A percentile compares a stretch with the other conserved stretches of the same genome.
phyloP scores from a whole-genome alignment of 2,797 vertebrate genomes.

The Chaetodon trifasciatus region DNA sequence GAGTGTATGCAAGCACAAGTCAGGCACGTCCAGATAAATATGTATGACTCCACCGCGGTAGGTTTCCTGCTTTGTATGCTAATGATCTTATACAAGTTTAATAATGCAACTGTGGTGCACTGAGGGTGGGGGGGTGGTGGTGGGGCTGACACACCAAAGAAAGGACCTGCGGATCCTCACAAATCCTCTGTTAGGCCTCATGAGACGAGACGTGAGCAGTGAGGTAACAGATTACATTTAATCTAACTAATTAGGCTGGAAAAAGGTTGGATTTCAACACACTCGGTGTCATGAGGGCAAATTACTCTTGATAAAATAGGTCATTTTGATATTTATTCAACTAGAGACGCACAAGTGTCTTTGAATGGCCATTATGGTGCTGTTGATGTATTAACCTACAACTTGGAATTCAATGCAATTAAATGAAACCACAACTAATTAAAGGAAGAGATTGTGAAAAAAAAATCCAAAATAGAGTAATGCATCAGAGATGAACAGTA shows the following conservation, averaged over 20 bases:
- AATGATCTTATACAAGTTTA: constrained; percentile 84
- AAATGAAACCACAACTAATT: neutral
- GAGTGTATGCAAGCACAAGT: constrained; percentile 61
- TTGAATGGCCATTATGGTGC: neutral
- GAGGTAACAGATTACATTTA: constrained; percentile 66
- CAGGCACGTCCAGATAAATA: constrained; percentile 79
- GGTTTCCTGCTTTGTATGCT: constrained; percentile 84
- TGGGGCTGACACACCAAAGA: constrained; percentile 38
- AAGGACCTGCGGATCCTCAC: constrained; percentile 35
- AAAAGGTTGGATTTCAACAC: constrained; percentile 43
- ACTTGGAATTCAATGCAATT: neutral
- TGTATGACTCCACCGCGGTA: constrained; percentile 76
- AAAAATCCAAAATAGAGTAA: neutral
- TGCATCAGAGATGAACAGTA: neutral
- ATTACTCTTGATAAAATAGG: constrained; percentile 13
- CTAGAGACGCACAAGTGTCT: neutral
- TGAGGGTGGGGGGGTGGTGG: constrained; percentile 39
- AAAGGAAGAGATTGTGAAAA: neutral
- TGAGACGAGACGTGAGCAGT: constrained; percentile 43
- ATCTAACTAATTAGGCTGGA: constrained; percentile 62
- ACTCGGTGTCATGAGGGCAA: neutral
- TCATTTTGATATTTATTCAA: constrained; percentile 10
- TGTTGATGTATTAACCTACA: neutral
- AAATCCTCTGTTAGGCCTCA: constrained; percentile 41
- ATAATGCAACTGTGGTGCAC: constrained; percentile 74